Evolutionary conservation across 2,797 vertebrate species (phyloP).

Genomic region (Eremophila alpestris): DNA sequence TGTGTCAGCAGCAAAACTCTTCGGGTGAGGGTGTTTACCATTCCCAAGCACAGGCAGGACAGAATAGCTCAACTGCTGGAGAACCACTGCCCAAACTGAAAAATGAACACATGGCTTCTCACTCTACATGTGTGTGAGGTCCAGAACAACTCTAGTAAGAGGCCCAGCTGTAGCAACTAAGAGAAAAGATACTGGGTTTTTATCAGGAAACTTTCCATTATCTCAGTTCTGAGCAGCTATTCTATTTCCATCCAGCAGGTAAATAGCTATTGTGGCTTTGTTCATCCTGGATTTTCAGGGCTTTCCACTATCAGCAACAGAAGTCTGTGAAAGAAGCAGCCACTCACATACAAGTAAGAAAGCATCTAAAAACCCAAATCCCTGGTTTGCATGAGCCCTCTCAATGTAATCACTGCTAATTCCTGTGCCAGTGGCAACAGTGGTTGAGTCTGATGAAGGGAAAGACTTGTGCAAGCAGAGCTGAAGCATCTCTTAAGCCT

Average conservation of each 20-base stretch:
- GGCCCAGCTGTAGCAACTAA: not conserved
- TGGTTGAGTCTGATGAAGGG: not conserved
- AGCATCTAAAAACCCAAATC: not conserved
- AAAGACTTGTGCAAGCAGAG: not conserved
- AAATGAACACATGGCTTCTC: not conserved
- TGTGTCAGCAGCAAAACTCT: not conserved
- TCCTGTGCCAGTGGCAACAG: not conserved
- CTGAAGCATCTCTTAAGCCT: slow-evolving; percentile 3
- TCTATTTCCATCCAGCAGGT: not conserved
- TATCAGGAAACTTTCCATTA: not conserved
- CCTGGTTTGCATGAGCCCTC: not conserved
- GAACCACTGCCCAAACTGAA: not conserved
- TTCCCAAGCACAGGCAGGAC: not conserved
- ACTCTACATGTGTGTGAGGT: not conserved
- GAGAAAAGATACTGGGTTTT: not conserved
- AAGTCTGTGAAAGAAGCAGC: not conserved
- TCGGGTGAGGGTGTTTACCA: not conserved
- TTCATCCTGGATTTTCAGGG: not conserved
- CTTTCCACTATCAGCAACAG: not conserved
- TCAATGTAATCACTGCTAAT: not conserved
- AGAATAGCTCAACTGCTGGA: not conserved
- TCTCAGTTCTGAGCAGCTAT: not conserved
- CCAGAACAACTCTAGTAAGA: not conserved
- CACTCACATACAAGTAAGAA: not conserved
- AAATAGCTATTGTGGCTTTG: not conserved